These are phyloP conservation scores for Drosophila simulans DNA, from an alignment of 1,140 invertebrate species.

Conservation along the genomic window DNA sequence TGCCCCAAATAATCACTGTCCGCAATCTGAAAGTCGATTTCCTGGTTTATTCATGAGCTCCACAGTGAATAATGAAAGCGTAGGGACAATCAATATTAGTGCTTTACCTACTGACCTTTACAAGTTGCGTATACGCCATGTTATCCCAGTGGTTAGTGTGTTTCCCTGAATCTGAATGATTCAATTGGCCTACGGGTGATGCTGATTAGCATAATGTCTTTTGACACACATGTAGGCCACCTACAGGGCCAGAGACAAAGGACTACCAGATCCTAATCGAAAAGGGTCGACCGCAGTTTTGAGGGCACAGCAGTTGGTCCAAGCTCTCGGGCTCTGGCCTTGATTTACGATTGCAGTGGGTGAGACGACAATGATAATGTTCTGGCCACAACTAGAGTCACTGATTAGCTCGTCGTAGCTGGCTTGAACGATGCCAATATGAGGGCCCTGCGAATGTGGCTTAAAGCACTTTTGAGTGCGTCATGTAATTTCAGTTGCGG, in stretches of 20 bases:
- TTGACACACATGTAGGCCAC: constrained; percentile 46
- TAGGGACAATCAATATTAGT: constrained; percentile 26
- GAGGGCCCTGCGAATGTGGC: constrained; percentile 30
- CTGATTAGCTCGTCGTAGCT: constrained; percentile 18
- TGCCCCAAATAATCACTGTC: constrained; percentile 54
- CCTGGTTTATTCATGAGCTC: constrained; percentile 62
- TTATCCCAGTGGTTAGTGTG: constrained; percentile 6
- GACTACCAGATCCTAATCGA: constrained; percentile 52
- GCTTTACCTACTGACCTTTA: constrained; percentile 29
- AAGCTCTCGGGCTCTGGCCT: constrained; percentile 33
- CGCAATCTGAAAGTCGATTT: constrained; percentile 47
- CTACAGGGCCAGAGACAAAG: constrained; percentile 7
- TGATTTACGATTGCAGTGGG: constrained; percentile 68
- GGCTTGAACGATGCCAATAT: constrained; percentile 35
- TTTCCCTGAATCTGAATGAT: constrained; percentile 30
- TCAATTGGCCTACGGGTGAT: constrained; percentile 60
- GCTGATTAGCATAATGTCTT: constrained; percentile 71
- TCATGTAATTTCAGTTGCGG: constrained; percentile 40
- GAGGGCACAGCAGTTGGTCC: constrained; percentile 48
- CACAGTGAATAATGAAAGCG: constrained; percentile 27
- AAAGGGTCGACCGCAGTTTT: constrained; percentile 69
- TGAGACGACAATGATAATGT: constrained; percentile 54
- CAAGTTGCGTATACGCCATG: constrained; percentile 58
- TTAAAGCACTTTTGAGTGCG: constrained; percentile 40
- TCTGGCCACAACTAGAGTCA: constrained; percentile 22